These are phyloP conservation scores for Drosophila ambigua DNA, from an alignment of 1,140 invertebrate genomes.

Conservation along the genomic window DNA sequence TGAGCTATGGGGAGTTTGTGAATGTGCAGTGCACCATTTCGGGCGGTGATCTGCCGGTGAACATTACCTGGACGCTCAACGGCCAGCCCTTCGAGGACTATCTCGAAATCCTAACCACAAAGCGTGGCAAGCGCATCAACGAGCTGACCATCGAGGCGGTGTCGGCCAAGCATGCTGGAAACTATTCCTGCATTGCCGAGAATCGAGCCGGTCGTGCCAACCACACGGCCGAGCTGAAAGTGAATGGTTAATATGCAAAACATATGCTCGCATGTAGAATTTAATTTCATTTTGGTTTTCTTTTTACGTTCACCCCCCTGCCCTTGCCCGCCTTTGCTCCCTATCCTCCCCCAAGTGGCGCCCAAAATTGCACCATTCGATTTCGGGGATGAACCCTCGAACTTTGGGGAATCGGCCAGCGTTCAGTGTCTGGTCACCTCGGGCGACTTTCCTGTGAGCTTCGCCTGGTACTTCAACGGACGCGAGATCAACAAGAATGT, in stretches of 20 bases:
- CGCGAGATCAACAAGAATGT: conserved; percentile 85
- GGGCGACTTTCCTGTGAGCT: conserved; percentile 90
- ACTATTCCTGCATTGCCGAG: conserved; percentile 91
- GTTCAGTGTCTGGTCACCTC: conserved; percentile 90
- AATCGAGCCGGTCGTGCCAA: conserved; percentile 88
- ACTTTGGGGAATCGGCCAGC: conserved; percentile 89
- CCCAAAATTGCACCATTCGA: conserved; percentile 88
- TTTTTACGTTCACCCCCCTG: conserved; percentile 12
- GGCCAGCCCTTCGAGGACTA: conserved; percentile 84
- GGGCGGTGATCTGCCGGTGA: conserved; percentile 88
- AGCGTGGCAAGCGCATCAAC: conserved; percentile 88
- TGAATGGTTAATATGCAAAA: conserved; percentile 87
- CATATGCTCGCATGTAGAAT: background rate
- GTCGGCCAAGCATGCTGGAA: conserved; percentile 89
- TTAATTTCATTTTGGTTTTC: conserved; percentile 21
- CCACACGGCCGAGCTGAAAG: conserved; percentile 88
- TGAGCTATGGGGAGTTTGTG: conserved; percentile 90
- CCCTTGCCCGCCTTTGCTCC: too few relatives aligned
- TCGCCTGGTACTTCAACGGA: conserved; percentile 86
- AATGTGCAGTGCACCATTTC: conserved; percentile 88
- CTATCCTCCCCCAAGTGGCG: conserved; percentile 85
- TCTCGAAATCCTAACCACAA: conserved; percentile 85
- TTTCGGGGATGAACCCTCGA: conserved; percentile 87
- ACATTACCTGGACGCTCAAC: conserved; percentile 87
- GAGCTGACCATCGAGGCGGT: conserved; percentile 91